Percentiles rank a stretch among this genome's conserved stretches.
Conservation (phyloP, 2,113 vertebrate species). For the Ciconia boyciana region DNA sequence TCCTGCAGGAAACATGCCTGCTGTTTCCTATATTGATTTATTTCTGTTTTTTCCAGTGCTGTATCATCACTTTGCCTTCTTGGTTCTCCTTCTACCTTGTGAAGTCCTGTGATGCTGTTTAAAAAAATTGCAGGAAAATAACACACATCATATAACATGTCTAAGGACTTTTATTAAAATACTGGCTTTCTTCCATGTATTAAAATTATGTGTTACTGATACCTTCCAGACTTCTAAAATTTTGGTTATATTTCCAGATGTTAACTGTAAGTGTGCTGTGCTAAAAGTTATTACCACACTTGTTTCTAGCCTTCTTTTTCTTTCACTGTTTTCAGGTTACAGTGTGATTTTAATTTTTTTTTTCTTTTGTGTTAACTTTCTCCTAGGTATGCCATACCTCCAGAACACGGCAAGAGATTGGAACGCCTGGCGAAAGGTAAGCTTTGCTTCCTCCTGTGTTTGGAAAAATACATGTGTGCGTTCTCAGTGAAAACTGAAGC, state of each 20-base stretch:
- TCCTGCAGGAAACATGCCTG: not conserved
- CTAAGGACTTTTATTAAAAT: not conserved
- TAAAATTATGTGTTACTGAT: not conserved
- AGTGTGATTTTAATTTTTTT: not conserved
- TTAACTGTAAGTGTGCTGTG: not conserved
- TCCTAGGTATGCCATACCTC: slow-evolving; percentile 90
- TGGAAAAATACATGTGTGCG: not conserved
- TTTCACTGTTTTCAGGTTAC: rapidly evolving
- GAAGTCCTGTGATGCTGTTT: not conserved
- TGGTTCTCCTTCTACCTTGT: not conserved
- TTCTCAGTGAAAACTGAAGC: not conserved
- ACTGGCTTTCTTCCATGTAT: rapidly evolving
- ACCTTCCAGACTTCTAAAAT: not conserved
- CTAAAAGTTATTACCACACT: rapidly evolving
- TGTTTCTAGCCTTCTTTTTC: not conserved
- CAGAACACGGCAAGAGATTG: slow-evolving; percentile 94
- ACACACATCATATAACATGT: not conserved
- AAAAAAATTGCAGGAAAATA: not conserved
- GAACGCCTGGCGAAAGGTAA: slow-evolving; percentile 95
- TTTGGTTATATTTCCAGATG: rapidly evolving
- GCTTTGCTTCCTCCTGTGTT: not conserved
- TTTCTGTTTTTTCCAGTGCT: not conserved
- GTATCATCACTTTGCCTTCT: not conserved
- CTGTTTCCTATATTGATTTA: not conserved
- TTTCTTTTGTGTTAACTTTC: not conserved